Conservation (phyloP, 1,140 invertebrate species). For the Teleopsis dalmanni region DNA sequence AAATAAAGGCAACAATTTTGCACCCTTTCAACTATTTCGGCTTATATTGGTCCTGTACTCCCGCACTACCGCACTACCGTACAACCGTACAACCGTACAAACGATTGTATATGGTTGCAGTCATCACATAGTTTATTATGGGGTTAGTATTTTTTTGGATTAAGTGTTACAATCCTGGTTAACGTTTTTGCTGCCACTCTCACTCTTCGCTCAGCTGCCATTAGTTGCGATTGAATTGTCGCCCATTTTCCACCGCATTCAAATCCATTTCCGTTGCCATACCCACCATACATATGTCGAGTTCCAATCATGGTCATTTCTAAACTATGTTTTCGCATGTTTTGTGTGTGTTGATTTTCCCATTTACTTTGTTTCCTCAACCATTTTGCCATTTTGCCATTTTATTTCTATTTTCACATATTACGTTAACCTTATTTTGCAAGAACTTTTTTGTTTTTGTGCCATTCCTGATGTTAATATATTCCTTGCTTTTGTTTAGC, state of each 20-base stretch:
- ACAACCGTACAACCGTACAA: neutral
- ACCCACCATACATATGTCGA: neutral
- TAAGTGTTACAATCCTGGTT: too few species aligned
- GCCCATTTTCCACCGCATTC: constrained; percentile 13
- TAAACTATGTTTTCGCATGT: constrained; percentile 33
- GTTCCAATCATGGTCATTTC: constrained; percentile 23
- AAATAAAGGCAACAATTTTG: constrained; percentile 1
- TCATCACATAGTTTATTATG: too few species aligned
- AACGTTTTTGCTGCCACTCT: too few species aligned
- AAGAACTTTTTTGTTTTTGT: neutral
- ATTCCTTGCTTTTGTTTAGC: constrained; percentile 2
- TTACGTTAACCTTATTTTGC: too few species aligned
- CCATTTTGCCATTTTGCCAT: too few species aligned
- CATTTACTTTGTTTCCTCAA: neutral
- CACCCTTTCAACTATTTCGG: constrained; percentile 1
- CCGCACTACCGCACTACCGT: neutral
- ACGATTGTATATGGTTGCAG: neutral
- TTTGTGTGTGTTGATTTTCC: constrained; percentile 3
- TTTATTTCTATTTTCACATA: too few species aligned
- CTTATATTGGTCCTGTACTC: neutral
- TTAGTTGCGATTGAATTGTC: constrained; percentile 41
- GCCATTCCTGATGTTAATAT: neutral
- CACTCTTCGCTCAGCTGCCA: constrained; percentile 7
- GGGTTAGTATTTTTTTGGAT: too few species aligned
- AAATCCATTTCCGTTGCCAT: neutral